A percentile compares a stretch with the other conserved stretches of the same genome.
Evolutionary conservation across 1,140 invertebrate genomes (phyloP).

Genomic region (Rhynchophorus ferrugineus): DNA sequence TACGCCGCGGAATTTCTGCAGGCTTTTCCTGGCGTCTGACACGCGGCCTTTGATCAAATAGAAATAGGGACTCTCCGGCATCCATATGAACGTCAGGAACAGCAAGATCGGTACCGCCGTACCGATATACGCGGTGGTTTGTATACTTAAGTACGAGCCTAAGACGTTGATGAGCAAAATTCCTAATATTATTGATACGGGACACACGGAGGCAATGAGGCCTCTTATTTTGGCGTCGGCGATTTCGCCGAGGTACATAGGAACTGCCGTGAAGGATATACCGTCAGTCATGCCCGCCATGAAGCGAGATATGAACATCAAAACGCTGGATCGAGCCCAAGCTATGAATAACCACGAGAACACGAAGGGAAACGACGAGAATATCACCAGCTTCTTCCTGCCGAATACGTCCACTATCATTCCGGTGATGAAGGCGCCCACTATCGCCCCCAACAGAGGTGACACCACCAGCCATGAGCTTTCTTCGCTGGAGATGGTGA

Average conservation of each 20-base stretch:
- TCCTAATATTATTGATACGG: slow-evolving; percentile 44
- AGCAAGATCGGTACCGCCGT: slow-evolving; percentile 51
- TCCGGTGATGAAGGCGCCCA: slow-evolving; percentile 48
- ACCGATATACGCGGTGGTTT: slow-evolving; percentile 49
- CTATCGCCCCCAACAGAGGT: slow-evolving; percentile 52
- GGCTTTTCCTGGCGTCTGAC: slow-evolving; percentile 51
- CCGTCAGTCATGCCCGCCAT: slow-evolving; percentile 58
- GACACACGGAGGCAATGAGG: slow-evolving; percentile 36
- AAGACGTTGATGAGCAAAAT: slow-evolving; percentile 58
- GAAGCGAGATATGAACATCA: slow-evolving; percentile 38
- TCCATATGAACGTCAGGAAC: slow-evolving; percentile 48
- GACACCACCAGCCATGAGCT: slow-evolving; percentile 56
- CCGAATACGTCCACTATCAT: slow-evolving; percentile 53
- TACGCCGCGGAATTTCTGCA: slow-evolving; percentile 35
- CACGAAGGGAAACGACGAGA: slow-evolving; percentile 49
- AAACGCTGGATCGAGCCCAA: slow-evolving; percentile 41
- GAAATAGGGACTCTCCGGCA: slow-evolving; percentile 46
- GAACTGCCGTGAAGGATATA: slow-evolving; percentile 53
- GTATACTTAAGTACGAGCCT: slow-evolving; percentile 51
- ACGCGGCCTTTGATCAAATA: slow-evolving; percentile 51
- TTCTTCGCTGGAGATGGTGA: slow-evolving; percentile 36
- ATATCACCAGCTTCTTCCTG: slow-evolving; percentile 51
- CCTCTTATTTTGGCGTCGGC: slow-evolving; percentile 61
- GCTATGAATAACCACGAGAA: slow-evolving; percentile 59
- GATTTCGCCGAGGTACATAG: slow-evolving; percentile 58